Base-by-base conservation (phyloP, 2,888 invertebrate species). In the Coelinius sp. region DNA sequence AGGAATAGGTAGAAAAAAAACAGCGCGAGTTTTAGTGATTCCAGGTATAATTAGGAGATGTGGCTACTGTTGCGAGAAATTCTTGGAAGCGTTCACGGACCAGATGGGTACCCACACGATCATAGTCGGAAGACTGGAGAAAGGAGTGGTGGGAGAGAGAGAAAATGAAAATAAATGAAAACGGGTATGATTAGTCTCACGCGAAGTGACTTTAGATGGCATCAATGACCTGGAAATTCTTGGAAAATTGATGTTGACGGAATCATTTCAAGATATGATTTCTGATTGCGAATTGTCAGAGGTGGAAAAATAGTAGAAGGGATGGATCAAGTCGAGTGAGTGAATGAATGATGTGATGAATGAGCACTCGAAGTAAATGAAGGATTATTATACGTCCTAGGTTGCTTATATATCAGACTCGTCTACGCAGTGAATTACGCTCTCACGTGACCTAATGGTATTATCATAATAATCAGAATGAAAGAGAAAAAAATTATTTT, bases 31-130 rank as follows among this genome's bases (percentile, higher is more conserved):
- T 80, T 77, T 72, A 75, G 73, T 75, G 78, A 76, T 83, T 83
- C 82, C 80, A 79, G 81, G 82, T 83, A 82, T 77, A 80, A 82
- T 82, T 82, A 82, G 77, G 72, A 63, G 71, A 71, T 71, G 74
- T 68, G 70, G 74, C 79, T 79, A 79, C 78, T 79, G 79, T 81
- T 79, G 75, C 66, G 71, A 68, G 73, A 31, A 65, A 44, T 77
- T 76, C 77, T 75, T 73, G 72, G 77, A 77, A 77, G 73, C 71
- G 31, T 59, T 35, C 52, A 66, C 14, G 17, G 49, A 66, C 66
- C 66, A 67, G 66, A 67, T 67, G 52, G 35, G 14, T 52, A 41
- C 22, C 31, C 66, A 44, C 49, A 31, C 25, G 20, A 38, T 38
- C 35, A 35, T 3, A 31, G n/a, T 24, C 35, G 41, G 41, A 68